Base-by-base conservation (phyloP, 2,888 invertebrate species). In the Seira musarum region DNA sequence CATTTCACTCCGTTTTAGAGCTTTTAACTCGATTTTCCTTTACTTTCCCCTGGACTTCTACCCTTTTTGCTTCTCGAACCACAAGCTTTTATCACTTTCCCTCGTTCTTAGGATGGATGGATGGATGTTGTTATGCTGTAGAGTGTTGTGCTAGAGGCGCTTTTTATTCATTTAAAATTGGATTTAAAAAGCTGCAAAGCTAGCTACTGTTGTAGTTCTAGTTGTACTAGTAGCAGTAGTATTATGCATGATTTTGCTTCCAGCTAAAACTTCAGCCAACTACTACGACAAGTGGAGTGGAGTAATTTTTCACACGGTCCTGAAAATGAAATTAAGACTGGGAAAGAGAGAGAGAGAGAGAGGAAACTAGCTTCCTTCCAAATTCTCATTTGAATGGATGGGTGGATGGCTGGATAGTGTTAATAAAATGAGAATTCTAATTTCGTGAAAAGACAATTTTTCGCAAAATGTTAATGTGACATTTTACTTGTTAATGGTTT, bases 21-120 rank as follows among this genome's bases (percentile, higher is more conserved):
- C 73, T 73, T 65, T 73, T 73, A 73, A 73, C 73, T 73, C 73
- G 63, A 73, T 73, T 73, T 72, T 73, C 57, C 60, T 61, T 70
- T 61, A 70, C 70, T 70, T 70, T 70, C 70, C 15, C 17, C 22
- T 25, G 68, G 13, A n/a, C n/a, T 40, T 46, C 46, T 69, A 53
- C 17, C 53, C 53, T 13, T 53, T 40, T 53, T 17, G 53, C 53
- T 53, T 53, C 30, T 13, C n/a, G 53, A 53, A 30, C 53, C 53
- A 17, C 53, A 53, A 53, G 53, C 53, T 53, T 53, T 53, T 53
- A 53, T 53, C 57, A 17, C 60, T 70, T 49, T 57, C 57, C 17
- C 25, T 22, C 57, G 15, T 10, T 49, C 8, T 13, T 2, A 2
- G 8, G 30, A 5, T 30, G 30, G 30, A 30, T 30, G 30, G 2